phyloP scores from a whole-genome alignment of 2,888 invertebrate species.

The Atethmia centrago region DNA sequence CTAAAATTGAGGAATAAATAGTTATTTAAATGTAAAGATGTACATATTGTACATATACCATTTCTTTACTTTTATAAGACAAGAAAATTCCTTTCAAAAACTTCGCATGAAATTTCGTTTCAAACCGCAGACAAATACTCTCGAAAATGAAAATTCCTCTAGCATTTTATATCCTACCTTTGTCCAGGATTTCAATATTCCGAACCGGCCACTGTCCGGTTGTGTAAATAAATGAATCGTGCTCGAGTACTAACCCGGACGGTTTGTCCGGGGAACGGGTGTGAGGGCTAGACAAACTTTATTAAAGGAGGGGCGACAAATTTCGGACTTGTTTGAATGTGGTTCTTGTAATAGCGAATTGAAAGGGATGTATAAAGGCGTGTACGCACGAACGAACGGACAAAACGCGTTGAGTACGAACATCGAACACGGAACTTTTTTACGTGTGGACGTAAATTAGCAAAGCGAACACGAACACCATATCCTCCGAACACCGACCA shows the following conservation, averaged over 20 bases:
- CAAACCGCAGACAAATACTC: background rate
- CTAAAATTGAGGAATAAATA: background rate
- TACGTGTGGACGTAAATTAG: no score
- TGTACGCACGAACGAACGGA: no score
- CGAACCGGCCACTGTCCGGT: constrained; percentile 25
- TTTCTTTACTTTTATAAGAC: background rate
- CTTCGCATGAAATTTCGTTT: constrained; percentile 4
- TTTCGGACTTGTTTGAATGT: constrained; percentile 21
- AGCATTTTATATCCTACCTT: constrained; percentile 40
- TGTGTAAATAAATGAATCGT: constrained; percentile 51
- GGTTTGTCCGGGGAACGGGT: constrained; percentile 22
- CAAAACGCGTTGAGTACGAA: no score
- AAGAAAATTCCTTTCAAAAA: constrained; percentile 4
- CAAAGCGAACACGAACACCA: no score
- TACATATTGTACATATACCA: background rate
- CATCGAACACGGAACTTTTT: no score
- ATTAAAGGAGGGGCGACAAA: constrained; percentile 43
- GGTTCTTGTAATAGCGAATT: constrained; percentile 10
- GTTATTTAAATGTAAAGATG: background rate
- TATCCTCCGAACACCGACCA: no score
- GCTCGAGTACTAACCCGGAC: constrained; percentile 4
- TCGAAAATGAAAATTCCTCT: constrained; percentile 26
- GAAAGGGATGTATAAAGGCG: background rate
- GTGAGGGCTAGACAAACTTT: constrained; percentile 45
- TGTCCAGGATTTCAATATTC: constrained; percentile 42